These are phyloP conservation scores for Synaphobranchus kaupii DNA, from an alignment of 2,797 vertebrate species.

Conservation along the genomic window DNA sequence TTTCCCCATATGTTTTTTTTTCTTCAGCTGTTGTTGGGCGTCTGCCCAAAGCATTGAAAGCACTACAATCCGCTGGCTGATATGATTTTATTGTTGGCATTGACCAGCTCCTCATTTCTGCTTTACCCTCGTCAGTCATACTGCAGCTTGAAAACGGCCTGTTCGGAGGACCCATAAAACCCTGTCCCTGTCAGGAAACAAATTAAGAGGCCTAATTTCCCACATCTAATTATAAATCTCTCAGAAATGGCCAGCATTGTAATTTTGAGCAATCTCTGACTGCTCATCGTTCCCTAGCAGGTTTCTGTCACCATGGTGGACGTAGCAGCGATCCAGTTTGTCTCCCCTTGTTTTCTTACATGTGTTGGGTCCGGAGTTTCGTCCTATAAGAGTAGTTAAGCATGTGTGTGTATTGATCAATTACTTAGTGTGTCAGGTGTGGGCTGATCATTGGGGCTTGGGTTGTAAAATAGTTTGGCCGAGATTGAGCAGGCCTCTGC, in stretches of 20 bases:
- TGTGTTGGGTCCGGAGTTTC: too few relatives aligned
- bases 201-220: not conserved
- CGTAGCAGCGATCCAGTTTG: not conserved
- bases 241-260: not conserved
- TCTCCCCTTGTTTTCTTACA: too few relatives aligned
- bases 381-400: too few relatives aligned
- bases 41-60: slow-evolving; percentile 9
- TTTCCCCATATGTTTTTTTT: not conserved
- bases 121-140: slow-evolving; percentile 16
- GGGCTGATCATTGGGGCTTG: too few relatives aligned
- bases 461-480: too few relatives aligned
- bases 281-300: not conserved
- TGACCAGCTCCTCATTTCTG: not conserved
- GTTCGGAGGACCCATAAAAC: slow-evolving; percentile 4
- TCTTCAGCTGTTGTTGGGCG: slow-evolving; percentile 3
- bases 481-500: too few relatives aligned
- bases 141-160: not conserved
- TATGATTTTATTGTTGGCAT: slow-evolving; percentile 10
- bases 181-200: slow-evolving; percentile 15
- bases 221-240: slow-evolving; percentile 25
- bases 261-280: not conserved
- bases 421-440: too few relatives aligned
- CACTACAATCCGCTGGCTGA: not conserved
- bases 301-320: not conserved
- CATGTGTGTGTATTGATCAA: too few relatives aligned